Evolutionary conservation across 2,888 invertebrate genomes (phyloP), one percentile per base, ranked within the genome.

Genomic region (Octonoba sinensis): DNA sequence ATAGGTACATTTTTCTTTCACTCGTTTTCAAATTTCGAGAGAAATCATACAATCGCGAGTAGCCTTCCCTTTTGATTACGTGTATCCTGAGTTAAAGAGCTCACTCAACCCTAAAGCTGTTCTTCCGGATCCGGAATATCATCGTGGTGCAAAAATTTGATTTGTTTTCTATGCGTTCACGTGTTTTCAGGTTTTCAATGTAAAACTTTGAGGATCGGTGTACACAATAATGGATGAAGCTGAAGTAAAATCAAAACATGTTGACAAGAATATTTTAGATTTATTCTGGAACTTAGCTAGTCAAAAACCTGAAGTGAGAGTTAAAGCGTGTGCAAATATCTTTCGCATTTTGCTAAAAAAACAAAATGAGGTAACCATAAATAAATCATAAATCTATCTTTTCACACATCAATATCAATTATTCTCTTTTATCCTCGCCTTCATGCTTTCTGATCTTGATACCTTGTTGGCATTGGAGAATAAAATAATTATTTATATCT

Each of bases 201-300:
- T 8, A 64, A n/a, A 20, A 20, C 18, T 46, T 12, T 6, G 15
- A 20, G 20, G 15, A 18, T 46, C 8, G n/a, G 46, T 46, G 24
- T 47, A 18, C 54, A 49, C 36, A 70, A 57, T 22, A 1, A 57
- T 70, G 18, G 74, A 66, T 47, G 27, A 24, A 15, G 15, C 47
- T 0, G 51, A 59, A 49, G 51, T 56, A 49, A 65, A 18, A 27
- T 12, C 54, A n/a, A 47, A 22, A 56, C 44, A 36, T 12, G 20
- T 77, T 1, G 70, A 77, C 71, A 54, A 77, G 71, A 71, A 59
- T n/a, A 36, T 77, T 20, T 64, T 77, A 20, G 65, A 77, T 57
- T 59, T 71, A 22, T 57, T 77, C 47, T 65, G 36, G 54, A 64
- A 65, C 47, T 44, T 77, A 46, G 18, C 64, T 13, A 57, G 65